Base-by-base conservation (phyloP, 2,797 vertebrate species). In the Pantherophis alleghaniensis region DNA sequence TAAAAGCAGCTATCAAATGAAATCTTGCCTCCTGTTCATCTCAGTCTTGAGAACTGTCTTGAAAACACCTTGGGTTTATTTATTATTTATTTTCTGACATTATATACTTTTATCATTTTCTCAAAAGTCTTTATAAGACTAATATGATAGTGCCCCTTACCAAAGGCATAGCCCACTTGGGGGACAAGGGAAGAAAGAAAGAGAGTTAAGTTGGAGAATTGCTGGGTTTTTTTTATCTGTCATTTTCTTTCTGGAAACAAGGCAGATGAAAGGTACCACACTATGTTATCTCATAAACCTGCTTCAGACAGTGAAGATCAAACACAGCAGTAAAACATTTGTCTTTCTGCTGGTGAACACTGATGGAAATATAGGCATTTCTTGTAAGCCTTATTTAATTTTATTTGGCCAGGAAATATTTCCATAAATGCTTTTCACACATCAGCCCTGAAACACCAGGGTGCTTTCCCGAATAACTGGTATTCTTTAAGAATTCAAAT, bases 291-390 rank as follows among this genome's bases (percentile, higher is more conserved):
- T 66, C 87, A 94, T 83, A 37, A 88, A 94, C 56, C 94, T 14
- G 89, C 74, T 89, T 26, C 87, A 4, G 90, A 94, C 89, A 94
- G 92, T 94, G 87, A 61, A 51, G 47, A 14, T 7, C 86, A 26
- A 91, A 88, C 12, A 95, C 90, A 47, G 3, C 14, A 94, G 90
- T 83, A 92, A 94, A 90, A 90, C 47, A 60, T 83, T 79, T 89
- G 86, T 94, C 63, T 90, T 51, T 94, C 91, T 89, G 89, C 92
- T 93, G 94, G 4, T n/a, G 95, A 96, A 95, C 28, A 93, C 10
- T 86, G 88, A 59, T 69, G 88, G 91, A 92, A 92, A 66, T 37
- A 86, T 92, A 90, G 53, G 18, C 16, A 74, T 74, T 69, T 95
- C 74, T 60, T 28, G 16, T 53, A 88, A 79, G 86, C 55, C 59